Conservation (phyloP, 2,888 invertebrate species). For the Nomada fucata region DNA sequence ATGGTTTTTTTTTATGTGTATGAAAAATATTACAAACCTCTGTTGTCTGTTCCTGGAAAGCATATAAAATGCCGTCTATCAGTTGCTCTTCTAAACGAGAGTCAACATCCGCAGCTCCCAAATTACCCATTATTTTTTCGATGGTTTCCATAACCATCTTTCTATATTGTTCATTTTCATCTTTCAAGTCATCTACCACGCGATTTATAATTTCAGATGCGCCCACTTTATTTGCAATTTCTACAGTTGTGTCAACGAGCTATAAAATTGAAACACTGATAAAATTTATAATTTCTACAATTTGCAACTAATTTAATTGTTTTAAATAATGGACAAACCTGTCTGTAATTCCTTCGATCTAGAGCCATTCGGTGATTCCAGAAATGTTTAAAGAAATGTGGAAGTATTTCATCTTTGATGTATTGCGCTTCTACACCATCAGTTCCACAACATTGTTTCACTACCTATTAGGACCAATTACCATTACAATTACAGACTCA, state of each 20-base stretch:
- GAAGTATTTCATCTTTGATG: conserved; percentile 99
- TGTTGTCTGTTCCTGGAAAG: conserved; percentile 99
- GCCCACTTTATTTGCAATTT: conserved; percentile 99
- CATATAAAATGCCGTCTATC: conserved; percentile 99
- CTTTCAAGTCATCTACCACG: conserved; percentile 99
- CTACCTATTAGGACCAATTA: conserved; percentile 88
- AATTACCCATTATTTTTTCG: conserved; percentile 98
- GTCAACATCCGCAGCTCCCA: conserved; percentile 99
- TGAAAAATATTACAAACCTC: conserved; percentile 87
- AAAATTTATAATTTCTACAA: neutral
- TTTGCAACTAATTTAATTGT: neutral
- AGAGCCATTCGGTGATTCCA: conserved; percentile 99
- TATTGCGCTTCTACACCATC: conserved; percentile 99
- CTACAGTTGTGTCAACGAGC: conserved; percentile 99
- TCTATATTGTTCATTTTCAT: conserved; percentile 99
- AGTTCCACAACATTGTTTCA: conserved; percentile 99
- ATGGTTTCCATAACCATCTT: conserved; percentile 99
- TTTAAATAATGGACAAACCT: conserved; percentile 83
- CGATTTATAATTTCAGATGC: conserved; percentile 99
- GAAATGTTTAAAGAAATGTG: conserved; percentile 99
- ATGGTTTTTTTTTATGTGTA: neutral
- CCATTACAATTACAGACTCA: neutral
- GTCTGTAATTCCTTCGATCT: conserved; percentile 98
- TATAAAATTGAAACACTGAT: conserved; percentile 71
- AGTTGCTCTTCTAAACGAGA: conserved; percentile 99